A percentile compares a stretch with the other conserved stretches of the same genome.
Evolutionary conservation across 2,888 invertebrate genomes (phyloP).

Genomic region (Lepidocyrtoides sp.): DNA sequence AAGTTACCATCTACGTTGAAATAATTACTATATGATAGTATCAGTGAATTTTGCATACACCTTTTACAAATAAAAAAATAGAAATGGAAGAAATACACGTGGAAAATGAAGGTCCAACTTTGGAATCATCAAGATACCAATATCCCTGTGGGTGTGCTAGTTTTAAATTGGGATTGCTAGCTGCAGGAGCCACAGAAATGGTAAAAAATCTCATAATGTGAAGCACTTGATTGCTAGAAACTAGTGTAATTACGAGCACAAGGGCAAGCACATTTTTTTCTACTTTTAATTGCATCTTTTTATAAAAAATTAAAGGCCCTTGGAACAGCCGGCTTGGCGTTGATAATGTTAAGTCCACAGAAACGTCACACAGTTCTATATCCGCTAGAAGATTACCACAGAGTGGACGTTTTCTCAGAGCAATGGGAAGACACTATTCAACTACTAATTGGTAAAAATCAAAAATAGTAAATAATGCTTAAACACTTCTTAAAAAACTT

Average conservation of each 20-base stretch:
- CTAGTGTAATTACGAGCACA: no score
- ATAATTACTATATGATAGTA: no score
- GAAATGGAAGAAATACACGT: slow-evolving; percentile 37
- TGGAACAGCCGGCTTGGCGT: slow-evolving; percentile 76
- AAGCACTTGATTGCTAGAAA: no score
- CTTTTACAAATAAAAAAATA: no score
- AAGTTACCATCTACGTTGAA: no score
- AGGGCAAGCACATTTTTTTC: no score
- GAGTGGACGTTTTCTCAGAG: slow-evolving; percentile 68
- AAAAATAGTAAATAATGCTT: no score
- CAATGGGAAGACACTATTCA: slow-evolving; percentile 80
- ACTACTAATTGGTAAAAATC: slow-evolving; percentile 77
- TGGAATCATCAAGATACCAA: not conserved
- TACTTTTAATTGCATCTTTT: no score
- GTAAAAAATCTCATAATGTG: slow-evolving; percentile 13
- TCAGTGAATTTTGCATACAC: no score
- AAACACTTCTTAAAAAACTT: no score
- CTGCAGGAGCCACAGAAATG: slow-evolving; percentile 58
- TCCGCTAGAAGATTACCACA: slow-evolving; percentile 60
- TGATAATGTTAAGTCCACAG: slow-evolving; percentile 71
- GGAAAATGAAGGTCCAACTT: not conserved
- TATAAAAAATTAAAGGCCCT: slow-evolving; percentile 68
- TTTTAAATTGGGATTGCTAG: slow-evolving; percentile 47
- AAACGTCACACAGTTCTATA: slow-evolving; percentile 77
- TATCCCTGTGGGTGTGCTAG: slow-evolving; percentile 53